Base-by-base conservation (phyloP, 2,888 invertebrate species). In the Dastarcus helophoroides region DNA sequence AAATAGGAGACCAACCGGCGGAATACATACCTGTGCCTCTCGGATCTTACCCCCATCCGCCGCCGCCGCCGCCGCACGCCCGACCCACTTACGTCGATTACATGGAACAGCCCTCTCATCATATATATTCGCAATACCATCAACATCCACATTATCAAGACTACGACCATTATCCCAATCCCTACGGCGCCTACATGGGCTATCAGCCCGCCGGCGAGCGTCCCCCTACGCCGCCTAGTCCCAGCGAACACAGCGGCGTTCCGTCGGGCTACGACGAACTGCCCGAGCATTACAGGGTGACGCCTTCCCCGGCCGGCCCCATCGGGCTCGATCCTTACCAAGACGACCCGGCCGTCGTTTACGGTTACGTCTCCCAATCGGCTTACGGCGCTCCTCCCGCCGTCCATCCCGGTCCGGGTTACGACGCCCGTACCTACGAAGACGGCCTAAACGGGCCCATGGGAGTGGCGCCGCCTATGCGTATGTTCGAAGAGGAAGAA, bases 401-500 rank as follows among this genome's bases (percentile, higher is more conserved):
- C 24, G 51, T 51, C 16, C 62, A 59, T 39, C 48, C 57, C 7
- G 65, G 63, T 31, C 50, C 60, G 29, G 59, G 64, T 15, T 67
- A 65, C 45, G 60, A 64, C 30, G 58, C 65, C 21, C 58, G 69
- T 38, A 63, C 64, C 25, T 69, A 67, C 42, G 68, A 69, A 43
- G 67, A 67, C 43, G 64, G 65, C 45, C 52, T 67, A 5, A 68
- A 68, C 48, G 62, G 54, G 15, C 51, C 63, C 58, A 3, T 70
- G 62, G 50, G 62, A 62, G 41, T 70, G 62, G 32, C 61, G 53
- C 36, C 59, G 50, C 33, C 68, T 1, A 70, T 73, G 33, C 69
- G 73, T 36, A 72, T 76, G 67, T 79, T 76, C 38, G 79, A 78
- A n/a, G 75, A 76, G 42, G 77, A 77, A 35, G 78, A 79, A 48